Base-by-base conservation (phyloP, 37 sponge, comb jelly and placozoan species). In the Mnemiopsis leidyi region DNA sequence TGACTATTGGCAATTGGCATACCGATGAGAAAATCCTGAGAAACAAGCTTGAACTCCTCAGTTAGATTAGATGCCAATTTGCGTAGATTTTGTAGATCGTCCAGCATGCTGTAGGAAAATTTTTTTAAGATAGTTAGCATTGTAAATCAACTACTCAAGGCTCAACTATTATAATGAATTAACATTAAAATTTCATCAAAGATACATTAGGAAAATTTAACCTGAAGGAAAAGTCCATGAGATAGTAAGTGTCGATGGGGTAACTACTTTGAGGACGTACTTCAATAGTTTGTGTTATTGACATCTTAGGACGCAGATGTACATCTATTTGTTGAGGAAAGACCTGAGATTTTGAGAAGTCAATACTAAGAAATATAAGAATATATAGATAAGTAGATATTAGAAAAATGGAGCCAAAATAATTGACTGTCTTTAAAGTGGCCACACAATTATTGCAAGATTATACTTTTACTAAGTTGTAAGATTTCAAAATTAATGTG, bases 171-270 rank as follows among this genome's bases (percentile, higher is more conserved):
- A n/a, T n/a, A n/a, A n/a, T n/a, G n/a, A n/a, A n/a, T n/a, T n/a
- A n/a, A n/a, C n/a, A n/a, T n/a, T n/a, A n/a, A n/a, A n/a, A n/a
- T n/a, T n/a, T n/a, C n/a, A 48, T 48, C 61, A 48, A 48, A 13
- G 61, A 48, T 48, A 48, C 61, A 48, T 5, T 18, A 18, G 61
- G 20, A 5, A 29, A n/a, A 71, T 25, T 2, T 71, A 7, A 71
- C 75, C 75, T 71, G 75, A 29, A 29, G 23, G 75, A 71, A 18
- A 71, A 71, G 75, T 71, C 75, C 75, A 71, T 71, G 75, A 71
- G 75, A 71, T 29, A 71, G 23, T 71, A 71, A 71, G 75, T 29
- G 75, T 71, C 75, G 7, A 71, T 71, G 21, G 75, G 75, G 75
- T 71, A 71, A 24, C 75, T 71, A 3, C 30, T 23, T 24, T 71